Base-by-base conservation (phyloP, 2,113 vertebrate genomes). In the Salvelinus fontinalis region DNA sequence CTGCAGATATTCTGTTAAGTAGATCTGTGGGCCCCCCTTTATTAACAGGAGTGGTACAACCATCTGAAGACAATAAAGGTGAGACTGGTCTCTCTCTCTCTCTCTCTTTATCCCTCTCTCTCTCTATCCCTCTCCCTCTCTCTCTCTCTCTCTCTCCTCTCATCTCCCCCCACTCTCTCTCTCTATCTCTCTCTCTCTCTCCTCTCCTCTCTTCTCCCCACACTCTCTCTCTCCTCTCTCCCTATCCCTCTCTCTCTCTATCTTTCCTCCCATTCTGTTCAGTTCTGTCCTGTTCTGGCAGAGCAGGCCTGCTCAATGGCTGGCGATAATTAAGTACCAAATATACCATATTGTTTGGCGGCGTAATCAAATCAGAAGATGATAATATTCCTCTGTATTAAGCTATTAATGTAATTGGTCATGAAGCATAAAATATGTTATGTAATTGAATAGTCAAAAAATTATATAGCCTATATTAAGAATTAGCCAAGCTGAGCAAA, bases 391-490 rank as follows among this genome's bases (percentile, higher is more conserved):
- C 94, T 96, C 96, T 96, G 95, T 96, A 98, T 98, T 98, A 97
- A 97, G 96, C 97, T 96, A 99, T 99, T 98, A 97, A 97, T 99
- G 96, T 99, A 99, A 99, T 99, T 99, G 97, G 96, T 98, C 96
- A 98, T 98, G 97, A 99, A 97, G 98, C 98, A 97, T 97, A 99
- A 99, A 99, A 97, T 98, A 98, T 97, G 96, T 98, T 97, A 96
- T 95, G 95, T 97, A 99, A 99, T 99, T 99, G 98, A 99, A 97
- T 97, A 95, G 95, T 95, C 96, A 97, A 95, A 96, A 97, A 99
- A 98, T 97, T 95, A 98, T 98, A 98, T 96, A 94, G 95, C 95
- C 95, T 97, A 95, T 97, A 98, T 98, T 98, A 99, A 98, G 97
- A 99, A 97, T 98, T 99, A 99, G 96, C 96, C 97, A 98, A 99